Evolutionary conservation across 2,888 invertebrate genomes (phyloP).

Genomic region (Ectropis crepuscularia): DNA sequence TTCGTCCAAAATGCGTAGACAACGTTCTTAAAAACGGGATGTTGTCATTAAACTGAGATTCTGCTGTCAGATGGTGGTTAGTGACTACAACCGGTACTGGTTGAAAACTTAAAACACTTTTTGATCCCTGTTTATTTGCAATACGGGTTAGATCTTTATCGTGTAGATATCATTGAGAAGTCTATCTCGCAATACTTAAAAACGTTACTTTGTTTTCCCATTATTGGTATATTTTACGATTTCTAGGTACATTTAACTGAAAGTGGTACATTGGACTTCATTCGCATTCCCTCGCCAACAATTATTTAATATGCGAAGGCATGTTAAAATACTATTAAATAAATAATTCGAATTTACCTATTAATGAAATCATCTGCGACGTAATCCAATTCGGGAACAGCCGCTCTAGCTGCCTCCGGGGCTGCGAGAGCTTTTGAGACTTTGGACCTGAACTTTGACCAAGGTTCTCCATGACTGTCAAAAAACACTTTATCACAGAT

Average conservation of each 20-base stretch:
- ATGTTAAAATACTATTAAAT: too few species aligned
- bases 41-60: conserved; percentile 81
- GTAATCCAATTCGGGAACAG: conserved; percentile 89
- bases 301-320: too few species aligned
- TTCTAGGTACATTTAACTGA: too few species aligned
- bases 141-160: conserved; percentile 31
- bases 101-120: conserved; percentile 19
- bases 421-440: conserved; percentile 93
- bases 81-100: conserved; percentile 33
- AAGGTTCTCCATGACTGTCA: conserved; percentile 92
- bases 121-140: conserved; percentile 36
- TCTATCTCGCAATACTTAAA: conserved; percentile 49
- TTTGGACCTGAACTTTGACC: conserved; percentile 93
- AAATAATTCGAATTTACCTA: conserved; percentile 73
- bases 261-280: too few species aligned
- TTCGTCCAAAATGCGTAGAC: conserved; percentile 73
- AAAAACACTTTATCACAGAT: conserved; percentile 26
- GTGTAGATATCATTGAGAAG: conserved; percentile 28
- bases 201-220: too few species aligned
- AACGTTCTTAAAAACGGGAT: conserved; percentile 75
- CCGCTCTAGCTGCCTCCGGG: conserved; percentile 91
- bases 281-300: too few species aligned
- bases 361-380: conserved; percentile 91
- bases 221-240: too few species aligned
- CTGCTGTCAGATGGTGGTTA: conserved; percentile 58